These are phyloP conservation scores for Phrynocephalus vlangalii DNA, from an alignment of 2,797 vertebrate species.

Conservation along the genomic window DNA sequence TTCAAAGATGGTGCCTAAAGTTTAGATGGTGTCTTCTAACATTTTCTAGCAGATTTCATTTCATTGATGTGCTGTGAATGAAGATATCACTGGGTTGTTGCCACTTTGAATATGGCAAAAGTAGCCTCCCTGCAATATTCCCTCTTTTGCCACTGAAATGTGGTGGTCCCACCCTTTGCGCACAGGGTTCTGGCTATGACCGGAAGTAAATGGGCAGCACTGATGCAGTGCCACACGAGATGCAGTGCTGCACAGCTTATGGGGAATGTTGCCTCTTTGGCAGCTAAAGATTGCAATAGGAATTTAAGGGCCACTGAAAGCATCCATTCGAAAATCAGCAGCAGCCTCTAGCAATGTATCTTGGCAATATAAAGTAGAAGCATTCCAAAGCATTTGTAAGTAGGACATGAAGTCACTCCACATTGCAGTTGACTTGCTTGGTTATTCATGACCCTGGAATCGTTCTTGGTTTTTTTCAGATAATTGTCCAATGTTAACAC, in stretches of 20 bases:
- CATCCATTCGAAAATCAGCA: neutral
- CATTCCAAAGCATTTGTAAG: neutral
- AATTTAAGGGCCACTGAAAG: neutral
- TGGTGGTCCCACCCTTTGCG: too few species aligned
- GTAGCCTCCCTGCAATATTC: constrained; percentile 77
- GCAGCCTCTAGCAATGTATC: neutral
- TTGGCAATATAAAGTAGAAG: neutral
- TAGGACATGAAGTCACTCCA: neutral
- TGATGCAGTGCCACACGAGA: too few species aligned
- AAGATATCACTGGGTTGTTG: constrained; percentile 83
- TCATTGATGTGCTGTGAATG: constrained; percentile 87
- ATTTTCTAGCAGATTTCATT: constrained; percentile 80
- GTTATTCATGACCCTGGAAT: neutral
- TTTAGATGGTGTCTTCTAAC: neutral
- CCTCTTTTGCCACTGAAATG: too few species aligned
- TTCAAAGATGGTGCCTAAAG: too few species aligned
- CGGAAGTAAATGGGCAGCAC: too few species aligned
- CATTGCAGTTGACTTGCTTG: neutral
- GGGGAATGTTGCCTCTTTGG: constrained; percentile 88
- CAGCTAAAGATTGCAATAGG: constrained; percentile 70
- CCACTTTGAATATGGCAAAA: constrained; percentile 85
- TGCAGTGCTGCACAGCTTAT: constrained; percentile 57
- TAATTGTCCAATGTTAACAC: neutral
- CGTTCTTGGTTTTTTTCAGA: neutral
- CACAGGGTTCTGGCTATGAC: too few species aligned